Base-by-base conservation (phyloP, 1,140 invertebrate species). In the Drosophila guanche region DNA sequence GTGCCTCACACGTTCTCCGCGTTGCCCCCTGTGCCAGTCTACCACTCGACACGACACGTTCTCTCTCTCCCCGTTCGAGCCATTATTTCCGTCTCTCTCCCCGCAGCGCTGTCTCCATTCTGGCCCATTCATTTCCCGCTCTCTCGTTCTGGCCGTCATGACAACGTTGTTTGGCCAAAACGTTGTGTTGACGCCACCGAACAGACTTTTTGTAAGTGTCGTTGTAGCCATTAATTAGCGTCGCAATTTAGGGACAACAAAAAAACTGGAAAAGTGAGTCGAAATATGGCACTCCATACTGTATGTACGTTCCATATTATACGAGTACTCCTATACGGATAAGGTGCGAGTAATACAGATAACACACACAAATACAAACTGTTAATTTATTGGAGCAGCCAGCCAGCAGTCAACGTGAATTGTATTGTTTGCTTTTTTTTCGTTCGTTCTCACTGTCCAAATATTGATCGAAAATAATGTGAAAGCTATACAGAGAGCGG, bases 151-250 rank as follows among this genome's bases (percentile, higher is more conserved):
- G 79, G 74, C 50, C 57, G 68, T 72, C 69, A 72, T 61, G 67
- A 72, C 68, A 58, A 72, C 69, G 37, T 29, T 71, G 33, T 37
- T 12, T 37, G 43, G 69, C 57, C 69, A 71, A 73, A 73, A 55
- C 57, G 67, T 61, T 48, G 67, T 10, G 50, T 37, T 51, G 66
- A 14, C 61, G 45, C 45, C 50, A 46, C 27, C 22, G 53, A 70
- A 47, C 10, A 37, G 33, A 37, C 68, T 70, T 27, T 58, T 70
- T 69, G 65, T 68, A 68, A 68, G 65, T 68, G 65, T 55, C 42
- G 65, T 56, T 55, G 65, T 67, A 56, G 62, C 65, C 65, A 70
- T 70, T 70, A 70, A 70, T 70, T 70, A 70, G 65, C 67, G 67
- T 59, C 67, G 67, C 67, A 70, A 70, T 70, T 70, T 70, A 50